Conservation (phyloP, 1,140 invertebrate species). For the Lithobius niger region DNA sequence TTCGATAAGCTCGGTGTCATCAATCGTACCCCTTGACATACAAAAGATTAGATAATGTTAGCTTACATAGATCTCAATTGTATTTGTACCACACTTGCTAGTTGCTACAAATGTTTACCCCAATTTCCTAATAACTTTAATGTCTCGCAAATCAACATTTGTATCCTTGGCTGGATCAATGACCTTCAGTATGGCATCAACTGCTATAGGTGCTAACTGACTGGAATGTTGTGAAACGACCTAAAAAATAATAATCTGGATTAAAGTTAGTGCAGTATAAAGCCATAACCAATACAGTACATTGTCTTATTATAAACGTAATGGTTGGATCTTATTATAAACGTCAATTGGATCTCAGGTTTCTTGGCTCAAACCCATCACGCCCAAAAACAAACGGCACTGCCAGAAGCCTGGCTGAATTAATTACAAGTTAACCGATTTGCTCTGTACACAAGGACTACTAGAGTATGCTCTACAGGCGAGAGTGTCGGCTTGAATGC, state of each 20-base stretch:
- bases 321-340: no score
- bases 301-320: no score
- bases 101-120: conserved; percentile 42
- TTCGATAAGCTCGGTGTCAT: conserved; percentile 92
- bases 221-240: conserved; percentile 95
- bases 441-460: no score
- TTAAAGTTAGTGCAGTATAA: no score
- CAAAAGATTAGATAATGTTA: conserved; percentile 3
- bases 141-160: conserved; percentile 63
- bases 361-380: no score
- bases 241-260: conserved; percentile 26
- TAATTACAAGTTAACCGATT: no score
- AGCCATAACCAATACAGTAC: no score
- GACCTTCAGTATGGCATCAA: conserved; percentile 88
- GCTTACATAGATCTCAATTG: background rate
- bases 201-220: conserved; percentile 87
- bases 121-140: conserved; percentile 90
- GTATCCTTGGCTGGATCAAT: conserved; percentile 46
- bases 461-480: no score
- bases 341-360: no score
- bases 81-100: background rate
- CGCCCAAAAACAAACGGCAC: no score
- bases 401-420: no score
- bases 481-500: no score
- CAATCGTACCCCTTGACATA: conserved; percentile 86